Base-by-base conservation (phyloP, 2,888 invertebrate genomes). In the Micoletzkya japonica region DNA sequence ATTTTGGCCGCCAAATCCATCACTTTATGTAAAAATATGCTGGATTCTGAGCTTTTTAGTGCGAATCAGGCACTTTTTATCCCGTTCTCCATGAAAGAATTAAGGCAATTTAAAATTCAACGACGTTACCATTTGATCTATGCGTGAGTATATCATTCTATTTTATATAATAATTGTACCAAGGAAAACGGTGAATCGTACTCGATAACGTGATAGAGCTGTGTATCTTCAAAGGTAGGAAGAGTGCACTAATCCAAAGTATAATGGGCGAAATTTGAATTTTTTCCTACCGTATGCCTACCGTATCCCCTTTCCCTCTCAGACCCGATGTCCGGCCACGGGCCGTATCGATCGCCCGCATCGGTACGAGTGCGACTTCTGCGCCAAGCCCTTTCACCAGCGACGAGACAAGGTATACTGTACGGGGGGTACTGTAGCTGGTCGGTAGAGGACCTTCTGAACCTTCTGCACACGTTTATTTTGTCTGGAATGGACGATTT, bases 351-450 rank as follows among this genome's bases (percentile, higher is more conserved):
- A 73, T 10, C 37, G 67, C 28, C 73, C 72, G 4, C 64, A 72
- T 1, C 72, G 81, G 30, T 80, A 71, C 70, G 72, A 74, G 59
- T 81, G 81, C 56, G 30, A 30, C 24, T 79, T 74, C 67, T 81
- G 81, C 68, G 72, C 72, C 6, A 71, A 74, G n/a, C 64, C 73
- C 34, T 81, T 81, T 58, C 80, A 80, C 57, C 76, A 75, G 60
- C 74, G 74, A 57, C 67, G 77, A 32, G 79, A 80, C 64, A 77
- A 77, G 76, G 74, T 78, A 37, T 24, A 50, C 28, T 20, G 10
- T 24, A 0, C 20, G n/a, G n/a, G n/a, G n/a, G n/a, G n/a, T 57
- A 26, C 20, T 28, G 6, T 20, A 20, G 37, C 34, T 34, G n/a
- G n/a, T n/a, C n/a, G n/a, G n/a, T n/a, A n/a, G n/a, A n/a, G n/a